These are phyloP conservation scores for Paguma larvata DNA, from an alignment of 2,797 vertebrate species.

Conservation along the genomic window DNA sequence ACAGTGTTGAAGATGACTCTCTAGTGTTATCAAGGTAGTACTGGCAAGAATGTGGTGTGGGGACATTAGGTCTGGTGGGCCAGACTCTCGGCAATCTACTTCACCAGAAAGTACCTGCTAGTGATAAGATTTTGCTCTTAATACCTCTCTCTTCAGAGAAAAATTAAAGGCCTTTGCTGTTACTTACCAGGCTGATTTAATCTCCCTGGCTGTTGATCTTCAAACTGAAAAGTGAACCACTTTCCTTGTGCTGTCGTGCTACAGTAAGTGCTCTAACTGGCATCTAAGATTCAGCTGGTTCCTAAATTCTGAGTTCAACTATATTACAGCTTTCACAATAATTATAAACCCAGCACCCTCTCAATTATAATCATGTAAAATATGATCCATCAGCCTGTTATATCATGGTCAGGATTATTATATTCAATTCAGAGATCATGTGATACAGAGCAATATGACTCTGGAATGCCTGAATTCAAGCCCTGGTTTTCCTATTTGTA, in stretches of 20 bases:
- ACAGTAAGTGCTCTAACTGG: not conserved
- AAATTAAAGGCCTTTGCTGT: not conserved
- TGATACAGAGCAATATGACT: not conserved
- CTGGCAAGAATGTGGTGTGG: not conserved
- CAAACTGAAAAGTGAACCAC: not conserved
- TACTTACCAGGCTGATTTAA: not conserved
- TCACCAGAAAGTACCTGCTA: constrained; percentile 49
- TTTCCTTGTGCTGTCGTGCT: not conserved
- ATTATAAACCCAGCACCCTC: not conserved
- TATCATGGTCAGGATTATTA: not conserved
- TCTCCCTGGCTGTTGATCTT: not conserved
- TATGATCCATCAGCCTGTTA: too few relatives aligned
- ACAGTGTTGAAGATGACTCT: not conserved
- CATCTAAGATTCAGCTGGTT: not conserved
- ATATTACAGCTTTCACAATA: too few relatives aligned
- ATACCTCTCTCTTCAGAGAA: constrained; percentile 21
- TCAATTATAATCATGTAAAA: not conserved
- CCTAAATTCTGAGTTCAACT: not conserved
- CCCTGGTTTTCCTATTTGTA: not conserved
- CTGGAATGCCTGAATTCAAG: not conserved
- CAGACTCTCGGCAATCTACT: not conserved
- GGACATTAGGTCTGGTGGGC: not conserved
- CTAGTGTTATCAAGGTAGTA: not conserved
- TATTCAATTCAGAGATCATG: not conserved
- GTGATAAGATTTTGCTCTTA: not conserved